A percentile compares a stretch with the other conserved stretches of the same genome.
These are phyloP conservation scores for Heteractis magnifica DNA, from an alignment of 92 coral and sea anemone species.

Conservation along the genomic window DNA sequence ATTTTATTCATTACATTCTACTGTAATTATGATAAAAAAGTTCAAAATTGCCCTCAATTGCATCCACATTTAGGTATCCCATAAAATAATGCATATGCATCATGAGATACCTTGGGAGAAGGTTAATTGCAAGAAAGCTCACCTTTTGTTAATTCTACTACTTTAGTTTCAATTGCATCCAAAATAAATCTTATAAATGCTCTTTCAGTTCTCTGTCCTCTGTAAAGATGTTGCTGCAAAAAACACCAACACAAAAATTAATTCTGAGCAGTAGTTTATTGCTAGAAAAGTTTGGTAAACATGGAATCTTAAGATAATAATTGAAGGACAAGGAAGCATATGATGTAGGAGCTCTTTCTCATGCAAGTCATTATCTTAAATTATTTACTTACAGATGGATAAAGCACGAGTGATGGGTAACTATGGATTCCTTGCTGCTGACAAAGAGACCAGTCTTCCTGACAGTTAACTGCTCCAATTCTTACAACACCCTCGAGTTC, in stretches of 20 bases:
- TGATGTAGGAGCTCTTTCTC: too few relatives aligned
- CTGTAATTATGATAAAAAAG: too few relatives aligned
- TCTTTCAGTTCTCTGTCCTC: constrained; percentile 64
- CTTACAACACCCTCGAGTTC: constrained; percentile 97
- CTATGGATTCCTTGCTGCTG: constrained; percentile 82
- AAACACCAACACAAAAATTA: neutral
- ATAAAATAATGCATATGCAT: too few relatives aligned
- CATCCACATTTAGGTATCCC: too few relatives aligned
- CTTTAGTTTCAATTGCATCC: constrained; percentile 71
- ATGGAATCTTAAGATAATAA: too few relatives aligned
- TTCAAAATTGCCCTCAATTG: too few relatives aligned
- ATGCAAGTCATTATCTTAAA: too few relatives aligned
- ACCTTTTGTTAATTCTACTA: constrained; percentile 84
- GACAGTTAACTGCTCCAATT: constrained; percentile 99
- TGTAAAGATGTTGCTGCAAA: constrained; percentile 80
- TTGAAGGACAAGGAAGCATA: too few relatives aligned
- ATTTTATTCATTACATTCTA: neutral
- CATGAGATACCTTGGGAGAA: too few relatives aligned
- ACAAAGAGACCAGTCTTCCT: constrained; percentile 96
- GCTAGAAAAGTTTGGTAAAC: too few relatives aligned
- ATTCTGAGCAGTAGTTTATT: too few relatives aligned
- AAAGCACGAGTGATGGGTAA: constrained; percentile 85
- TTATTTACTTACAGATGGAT: constrained; percentile 77
- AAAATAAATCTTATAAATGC: constrained; percentile 73
- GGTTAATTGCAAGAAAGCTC: neutral